Evolutionary conservation across 2,888 invertebrate species (phyloP), one percentile per base, ranked within the genome.

Genomic region (Ochropleura leucogaster): DNA sequence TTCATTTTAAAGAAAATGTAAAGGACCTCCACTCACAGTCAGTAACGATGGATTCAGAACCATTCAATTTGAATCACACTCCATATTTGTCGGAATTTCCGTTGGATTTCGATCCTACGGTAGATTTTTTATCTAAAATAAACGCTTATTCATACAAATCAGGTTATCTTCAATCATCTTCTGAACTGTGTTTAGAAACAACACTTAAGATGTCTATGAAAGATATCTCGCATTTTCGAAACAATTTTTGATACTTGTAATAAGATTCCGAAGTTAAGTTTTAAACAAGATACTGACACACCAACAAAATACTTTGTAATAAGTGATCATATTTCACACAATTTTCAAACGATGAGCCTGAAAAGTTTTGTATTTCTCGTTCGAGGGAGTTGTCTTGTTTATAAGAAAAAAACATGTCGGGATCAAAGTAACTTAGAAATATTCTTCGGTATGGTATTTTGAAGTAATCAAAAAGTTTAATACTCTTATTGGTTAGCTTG

Each of bases 271-370:
- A 46, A 30, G 12, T 18, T 3, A 18, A 64, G 10, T 51, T 53
- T 53, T 7, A 10, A 47, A 68, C 20, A 14, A 18, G 57, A 10
- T 9, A 59, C 47, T 1, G 12, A 57, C 47, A 55, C 40, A 72
- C 47, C 9, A 40, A 44, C 69, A 30, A 42, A 59, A 14, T 14
- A 49, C 40, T 44, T 70, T 30, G 14, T 59, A 72, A n/a, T 20
- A 44, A 59, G 20, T 30, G n/a, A 14, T 72, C 69, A 20, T 49
- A 10, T 72, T 72, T 70, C 30, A 59, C 30, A 59, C 49, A 18
- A 59, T 49, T 49, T 42, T 30, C 49, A 44, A 57, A 49, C 49
- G 42, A 49, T 18, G 47, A 30, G 14, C 44, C 30, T 8, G 59
- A 44, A 49, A 72, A 69, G 18, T 59, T 69, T 44, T 40, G 18